Evolutionary conservation across 2,113 vertebrate genomes (phyloP).

Genomic region (Progne subis): DNA sequence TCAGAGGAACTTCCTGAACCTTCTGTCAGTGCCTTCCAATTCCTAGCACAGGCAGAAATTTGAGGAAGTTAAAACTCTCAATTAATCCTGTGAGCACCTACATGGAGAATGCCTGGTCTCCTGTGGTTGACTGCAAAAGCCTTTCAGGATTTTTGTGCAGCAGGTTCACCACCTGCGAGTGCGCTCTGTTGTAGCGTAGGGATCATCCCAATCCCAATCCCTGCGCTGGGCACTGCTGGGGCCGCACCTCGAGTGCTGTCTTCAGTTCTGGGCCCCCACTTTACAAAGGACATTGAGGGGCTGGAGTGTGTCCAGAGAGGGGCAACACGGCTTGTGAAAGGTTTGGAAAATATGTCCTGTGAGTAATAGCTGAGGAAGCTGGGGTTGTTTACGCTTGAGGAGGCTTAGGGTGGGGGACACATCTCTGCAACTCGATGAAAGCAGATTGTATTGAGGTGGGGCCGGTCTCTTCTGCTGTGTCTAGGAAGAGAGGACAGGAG

Average conservation of each 20-base stretch:
- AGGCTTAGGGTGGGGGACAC: fast-evolving
- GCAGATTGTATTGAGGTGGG: no score
- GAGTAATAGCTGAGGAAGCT: not conserved
- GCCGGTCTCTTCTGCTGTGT: fast-evolving
- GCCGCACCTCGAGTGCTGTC: fast-evolving
- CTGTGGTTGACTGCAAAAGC: fast-evolving
- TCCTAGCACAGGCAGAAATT: not conserved
- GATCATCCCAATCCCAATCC: not conserved
- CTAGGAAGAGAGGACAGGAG: not conserved
- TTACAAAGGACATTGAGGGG: no score
- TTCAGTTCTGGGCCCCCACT: not conserved
- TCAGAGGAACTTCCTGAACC: not conserved
- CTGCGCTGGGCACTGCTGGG: not conserved
- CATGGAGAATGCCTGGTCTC: no score
- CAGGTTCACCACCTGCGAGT: fast-evolving
- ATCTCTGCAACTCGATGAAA: not conserved
- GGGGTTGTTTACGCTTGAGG: not conserved
- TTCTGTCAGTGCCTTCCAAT: not conserved
- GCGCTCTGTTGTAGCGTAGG: fast-evolving
- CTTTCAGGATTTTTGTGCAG: fast-evolving
- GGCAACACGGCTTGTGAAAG: not conserved
- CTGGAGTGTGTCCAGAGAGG: not conserved
- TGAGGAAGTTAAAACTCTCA: not conserved
- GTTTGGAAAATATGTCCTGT: not conserved
- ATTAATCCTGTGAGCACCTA: fast-evolving